These are phyloP conservation scores for Salvelinus fontinalis DNA, from an alignment of 2,113 vertebrate species.

Conservation along the genomic window DNA sequence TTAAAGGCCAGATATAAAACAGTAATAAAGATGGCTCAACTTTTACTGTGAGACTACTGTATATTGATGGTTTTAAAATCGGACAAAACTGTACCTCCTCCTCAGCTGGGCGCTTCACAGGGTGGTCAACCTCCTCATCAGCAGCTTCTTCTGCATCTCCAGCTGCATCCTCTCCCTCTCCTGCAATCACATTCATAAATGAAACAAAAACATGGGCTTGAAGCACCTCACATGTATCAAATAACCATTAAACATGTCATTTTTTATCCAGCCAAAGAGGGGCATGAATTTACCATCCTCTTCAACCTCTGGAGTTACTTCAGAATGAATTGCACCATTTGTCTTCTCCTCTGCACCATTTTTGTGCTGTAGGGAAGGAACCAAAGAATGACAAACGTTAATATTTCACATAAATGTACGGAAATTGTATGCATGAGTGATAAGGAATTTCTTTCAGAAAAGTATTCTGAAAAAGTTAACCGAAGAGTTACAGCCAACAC, in stretches of 20 bases:
- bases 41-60: background rate
- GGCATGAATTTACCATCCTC: slow-evolving; percentile 44
- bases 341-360: slow-evolving; percentile 58
- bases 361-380: background rate
- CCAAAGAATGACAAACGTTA: background rate
- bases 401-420: background rate
- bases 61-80: background rate
- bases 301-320: background rate
- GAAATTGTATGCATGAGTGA: background rate
- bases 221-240: slow-evolving; percentile 1
- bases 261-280: background rate
- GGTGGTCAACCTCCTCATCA: slow-evolving; percentile 72
- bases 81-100: slow-evolving; percentile 68
- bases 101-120: slow-evolving; percentile 79
- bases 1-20: background rate
- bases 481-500: background rate
- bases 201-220: too few species aligned
- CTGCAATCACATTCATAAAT: slow-evolving; percentile 34
- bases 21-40: background rate
- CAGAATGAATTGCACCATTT: too few species aligned
- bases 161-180: slow-evolving; percentile 60
- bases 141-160: slow-evolving; percentile 63
- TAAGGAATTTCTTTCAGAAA: background rate
- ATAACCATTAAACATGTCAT: background rate
- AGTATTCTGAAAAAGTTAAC: background rate